Conservation (phyloP, 2,888 invertebrate genomes). For the Spialia ferax region DNA sequence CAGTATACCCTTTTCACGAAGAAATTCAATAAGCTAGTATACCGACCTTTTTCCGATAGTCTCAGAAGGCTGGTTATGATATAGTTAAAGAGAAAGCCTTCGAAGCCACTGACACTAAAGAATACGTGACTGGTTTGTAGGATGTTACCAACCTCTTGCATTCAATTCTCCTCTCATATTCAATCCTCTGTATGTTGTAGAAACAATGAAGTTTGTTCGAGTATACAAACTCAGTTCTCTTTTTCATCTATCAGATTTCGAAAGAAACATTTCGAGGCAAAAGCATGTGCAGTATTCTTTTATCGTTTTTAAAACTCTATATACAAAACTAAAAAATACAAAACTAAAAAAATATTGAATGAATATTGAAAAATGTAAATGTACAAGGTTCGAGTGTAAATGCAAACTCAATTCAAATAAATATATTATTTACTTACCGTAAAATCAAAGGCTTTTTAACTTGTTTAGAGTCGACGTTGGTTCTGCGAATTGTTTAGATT, state of each 20-base stretch:
- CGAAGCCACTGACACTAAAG: slow-evolving; percentile 69
- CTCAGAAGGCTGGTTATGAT: slow-evolving; percentile 74
- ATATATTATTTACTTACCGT: neutral
- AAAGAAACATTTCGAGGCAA: neutral
- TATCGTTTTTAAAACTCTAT: neutral
- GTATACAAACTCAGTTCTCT: neutral
- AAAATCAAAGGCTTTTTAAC: neutral
- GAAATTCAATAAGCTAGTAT: slow-evolving; percentile 50
- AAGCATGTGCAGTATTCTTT: neutral
- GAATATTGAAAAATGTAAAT: neutral
- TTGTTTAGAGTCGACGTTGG: neutral
- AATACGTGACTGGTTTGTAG: slow-evolving; percentile 82
- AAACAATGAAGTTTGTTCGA: neutral
- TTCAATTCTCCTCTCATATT: slow-evolving; percentile 56
- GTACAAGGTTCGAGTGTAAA: neutral
- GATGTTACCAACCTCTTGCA: slow-evolving; percentile 81
- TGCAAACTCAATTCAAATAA: neutral
- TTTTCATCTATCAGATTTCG: neutral
- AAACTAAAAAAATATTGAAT: neutral
- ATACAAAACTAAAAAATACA: neutral
- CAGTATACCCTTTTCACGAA: slow-evolving; percentile 47
- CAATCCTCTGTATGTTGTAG: slow-evolving; percentile 45
- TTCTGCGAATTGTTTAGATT: neutral
- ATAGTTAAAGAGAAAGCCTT: slow-evolving; percentile 78
- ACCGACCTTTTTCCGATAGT: slow-evolving; percentile 65